phyloP scores from a whole-genome alignment of 2,113 vertebrate genomes.

The human region DNA sequence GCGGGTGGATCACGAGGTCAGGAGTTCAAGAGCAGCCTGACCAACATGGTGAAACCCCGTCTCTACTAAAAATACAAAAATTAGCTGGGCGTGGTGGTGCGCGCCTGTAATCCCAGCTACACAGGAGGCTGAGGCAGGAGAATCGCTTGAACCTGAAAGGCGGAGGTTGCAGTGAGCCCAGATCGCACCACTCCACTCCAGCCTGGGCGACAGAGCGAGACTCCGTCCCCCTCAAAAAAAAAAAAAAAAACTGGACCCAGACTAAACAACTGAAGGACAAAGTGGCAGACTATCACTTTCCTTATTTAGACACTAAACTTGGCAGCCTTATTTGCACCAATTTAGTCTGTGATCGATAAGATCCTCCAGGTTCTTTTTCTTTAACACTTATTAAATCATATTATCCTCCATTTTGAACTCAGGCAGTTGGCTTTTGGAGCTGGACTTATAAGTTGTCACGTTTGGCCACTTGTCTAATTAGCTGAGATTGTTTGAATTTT shows the following conservation, averaged over 20 bases:
- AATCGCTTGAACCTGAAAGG: too few species aligned
- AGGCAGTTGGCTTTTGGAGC: background rate
- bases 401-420: slow-evolving; percentile 42
- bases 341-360: slow-evolving; percentile 9
- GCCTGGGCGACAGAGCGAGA: too few species aligned
- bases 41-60: too few species aligned
- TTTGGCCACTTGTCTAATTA: background rate
- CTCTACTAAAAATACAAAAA: too few species aligned
- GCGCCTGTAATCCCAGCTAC: too few species aligned
- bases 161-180: too few species aligned
- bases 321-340: background rate
- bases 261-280: slow-evolving; percentile 49
- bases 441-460: background rate
- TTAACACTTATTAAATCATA: background rate
- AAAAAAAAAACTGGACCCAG: background rate
- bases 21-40: too few species aligned
- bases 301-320: slow-evolving; percentile 41
- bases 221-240: too few species aligned
- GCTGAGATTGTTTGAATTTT: background rate
- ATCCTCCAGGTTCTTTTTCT: background rate
- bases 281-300: background rate
- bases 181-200: too few species aligned
- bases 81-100: rapidly evolving
- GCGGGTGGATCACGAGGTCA: too few species aligned
- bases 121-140: too few species aligned